Evolutionary conservation across 2,797 vertebrate genomes (phyloP), one percentile per base, ranked within the genome.

Genomic region (Alauda arvensis): DNA sequence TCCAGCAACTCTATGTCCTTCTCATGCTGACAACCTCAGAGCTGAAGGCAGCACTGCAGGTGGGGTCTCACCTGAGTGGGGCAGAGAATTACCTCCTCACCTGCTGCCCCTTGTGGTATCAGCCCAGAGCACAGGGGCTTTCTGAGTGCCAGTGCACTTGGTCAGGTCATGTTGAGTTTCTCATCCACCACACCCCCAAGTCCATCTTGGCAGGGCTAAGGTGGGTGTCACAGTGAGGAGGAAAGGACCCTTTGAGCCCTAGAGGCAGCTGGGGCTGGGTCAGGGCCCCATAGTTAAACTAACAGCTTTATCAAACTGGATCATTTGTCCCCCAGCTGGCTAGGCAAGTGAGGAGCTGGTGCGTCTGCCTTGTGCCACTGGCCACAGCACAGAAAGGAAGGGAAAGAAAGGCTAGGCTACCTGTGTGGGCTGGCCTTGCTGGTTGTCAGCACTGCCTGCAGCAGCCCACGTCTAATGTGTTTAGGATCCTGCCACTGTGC

Each of bases 261-360:
- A 10, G 39, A 42, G 39, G n/a, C 28, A 60, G 18, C 23, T 31
- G 48, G 19, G 17, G 26, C 62, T 82, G 49, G 21, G 43, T 59
- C 40, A 48, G 62, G 55, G 20, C 52, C 1, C 51, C 1, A 4
- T 18, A 14, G 51, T 74, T 79, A 33, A 55, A 43, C 26, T 18
- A 63, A 55, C 12, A 14, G 2, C 42, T 84, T 67, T 53, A 28
- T 51, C 51, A 68, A 25, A 51, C n/a, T 17, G 21, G 5, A 23
- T 57, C 34, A 43, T 46, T 72, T 1, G 1, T 51, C 14, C 17
- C 37, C n/a, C 0, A 4, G 52, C 52, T 2, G 4, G 31, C 19
- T 59, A 20, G 63, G 60, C 3, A 10, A 18, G 56, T 3, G 5
- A 43, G 51, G 34, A 46, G 37, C 59, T 3, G 10, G 13, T 1